These are phyloP conservation scores for Acropternis orthonyx DNA, from an alignment of 2,797 vertebrate genomes.

Conservation along the genomic window DNA sequence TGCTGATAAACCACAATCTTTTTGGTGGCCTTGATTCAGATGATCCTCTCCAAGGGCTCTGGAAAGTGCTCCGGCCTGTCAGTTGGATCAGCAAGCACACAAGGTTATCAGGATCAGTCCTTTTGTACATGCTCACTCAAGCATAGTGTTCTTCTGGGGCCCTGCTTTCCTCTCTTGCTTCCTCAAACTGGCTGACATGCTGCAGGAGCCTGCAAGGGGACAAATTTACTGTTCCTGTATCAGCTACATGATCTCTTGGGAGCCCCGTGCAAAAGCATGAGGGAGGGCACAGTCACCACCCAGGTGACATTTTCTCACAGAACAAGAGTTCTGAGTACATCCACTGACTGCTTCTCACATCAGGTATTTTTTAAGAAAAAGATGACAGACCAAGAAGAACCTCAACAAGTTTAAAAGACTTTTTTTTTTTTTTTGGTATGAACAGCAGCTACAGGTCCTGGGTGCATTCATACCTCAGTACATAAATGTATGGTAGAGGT, in stretches of 20 bases:
- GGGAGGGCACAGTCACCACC: background rate
- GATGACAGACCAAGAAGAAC: background rate
- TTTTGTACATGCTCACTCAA: background rate
- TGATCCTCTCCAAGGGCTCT: background rate
- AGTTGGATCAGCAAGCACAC: background rate
- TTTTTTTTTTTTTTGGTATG: background rate
- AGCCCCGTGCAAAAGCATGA: background rate
- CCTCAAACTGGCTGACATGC: background rate
- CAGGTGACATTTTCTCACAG: rapidly evolving
- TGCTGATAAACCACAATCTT: background rate
- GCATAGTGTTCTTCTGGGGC: background rate
- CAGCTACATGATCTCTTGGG: background rate
- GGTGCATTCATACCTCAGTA: background rate
- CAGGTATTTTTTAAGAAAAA: background rate
- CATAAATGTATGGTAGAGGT: background rate
- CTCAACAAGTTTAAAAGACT: background rate
- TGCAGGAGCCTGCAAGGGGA: background rate
- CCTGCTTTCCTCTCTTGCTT: background rate
- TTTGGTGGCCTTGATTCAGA: background rate
- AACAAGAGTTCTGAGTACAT: background rate
- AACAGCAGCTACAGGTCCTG: background rate
- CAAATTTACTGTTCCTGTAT: background rate
- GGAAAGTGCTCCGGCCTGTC: background rate
- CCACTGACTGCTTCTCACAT: background rate
- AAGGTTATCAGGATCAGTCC: background rate